Percentiles rank a stretch among this genome's conserved stretches.
Evolutionary conservation across 92 coral and sea anemone species (phyloP).

Genomic region (Porites cylindrica): DNA sequence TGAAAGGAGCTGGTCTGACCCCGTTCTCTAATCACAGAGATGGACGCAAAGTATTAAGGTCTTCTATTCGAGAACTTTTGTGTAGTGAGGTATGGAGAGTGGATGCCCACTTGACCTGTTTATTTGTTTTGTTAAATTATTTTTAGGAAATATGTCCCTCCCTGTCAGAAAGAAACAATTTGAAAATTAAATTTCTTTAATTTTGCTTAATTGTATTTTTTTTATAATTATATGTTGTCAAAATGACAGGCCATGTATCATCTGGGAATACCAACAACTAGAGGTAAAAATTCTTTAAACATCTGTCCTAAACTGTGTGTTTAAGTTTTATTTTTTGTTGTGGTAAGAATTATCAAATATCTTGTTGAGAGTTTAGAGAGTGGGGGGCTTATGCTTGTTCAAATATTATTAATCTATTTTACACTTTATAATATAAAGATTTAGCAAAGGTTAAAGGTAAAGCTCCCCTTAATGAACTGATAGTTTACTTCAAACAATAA

Average conservation of each 20-base stretch:
- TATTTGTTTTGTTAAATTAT: background rate
- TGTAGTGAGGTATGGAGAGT: slow-evolving; percentile 88
- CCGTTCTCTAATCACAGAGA: slow-evolving; percentile 96
- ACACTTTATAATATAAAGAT: no score
- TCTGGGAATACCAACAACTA: slow-evolving; percentile 94
- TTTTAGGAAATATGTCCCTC: background rate
- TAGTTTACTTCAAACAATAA: no score
- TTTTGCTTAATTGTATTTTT: background rate
- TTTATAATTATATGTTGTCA: background rate
- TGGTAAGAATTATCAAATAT: no score
- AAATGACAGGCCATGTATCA: slow-evolving; percentile 89
- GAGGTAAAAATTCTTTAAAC: slow-evolving; percentile 64
- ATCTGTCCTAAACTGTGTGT: background rate
- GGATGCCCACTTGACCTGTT: no score
- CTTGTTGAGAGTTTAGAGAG: no score
- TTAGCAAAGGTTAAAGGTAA: no score
- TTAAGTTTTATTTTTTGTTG: no score
- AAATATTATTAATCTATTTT: no score
- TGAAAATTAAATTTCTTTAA: background rate
- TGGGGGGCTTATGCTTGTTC: no score
- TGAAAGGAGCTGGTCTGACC: slow-evolving; percentile 96
- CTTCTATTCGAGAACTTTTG: slow-evolving; percentile 92
- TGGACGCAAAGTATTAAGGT: slow-evolving; percentile 95
- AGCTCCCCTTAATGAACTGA: no score
- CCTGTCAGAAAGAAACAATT: background rate